These are phyloP conservation scores for Dryobates pubescens DNA, from an alignment of 2,797 vertebrate species.

Conservation along the genomic window DNA sequence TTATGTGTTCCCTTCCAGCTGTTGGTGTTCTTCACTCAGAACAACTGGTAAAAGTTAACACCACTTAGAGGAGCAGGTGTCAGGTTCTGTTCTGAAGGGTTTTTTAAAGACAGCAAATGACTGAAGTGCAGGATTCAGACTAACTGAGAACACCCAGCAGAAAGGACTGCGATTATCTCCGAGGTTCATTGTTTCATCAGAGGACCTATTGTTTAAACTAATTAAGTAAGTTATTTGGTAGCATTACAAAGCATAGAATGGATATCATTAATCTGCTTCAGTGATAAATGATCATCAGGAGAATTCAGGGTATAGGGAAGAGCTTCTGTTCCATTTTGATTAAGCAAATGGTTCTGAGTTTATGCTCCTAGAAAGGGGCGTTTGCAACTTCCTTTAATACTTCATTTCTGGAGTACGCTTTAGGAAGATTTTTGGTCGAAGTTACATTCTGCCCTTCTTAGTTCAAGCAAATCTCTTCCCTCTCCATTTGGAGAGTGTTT, in stretches of 20 bases:
- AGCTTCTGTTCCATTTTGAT: constrained; percentile 1
- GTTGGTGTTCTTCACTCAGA: background rate
- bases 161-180: background rate
- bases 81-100: background rate
- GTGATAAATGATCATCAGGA: background rate
- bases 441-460: constrained; percentile 1
- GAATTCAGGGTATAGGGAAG: background rate
- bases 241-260: background rate
- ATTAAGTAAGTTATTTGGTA: background rate
- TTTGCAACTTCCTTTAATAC: constrained; percentile 29
- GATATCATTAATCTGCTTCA: background rate
- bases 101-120: background rate
- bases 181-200: background rate
- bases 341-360: constrained; percentile 38
- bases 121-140: background rate
- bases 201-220: background rate
- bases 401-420: background rate
- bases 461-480: background rate
- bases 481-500: background rate
- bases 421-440: background rate
- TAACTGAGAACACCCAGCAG: background rate
- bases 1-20: background rate
- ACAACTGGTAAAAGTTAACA: background rate
- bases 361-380: background rate
- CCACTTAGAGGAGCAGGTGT: background rate